Evolutionary conservation across 2,113 vertebrate species (phyloP).

Genomic region (Xiphias gladius): DNA sequence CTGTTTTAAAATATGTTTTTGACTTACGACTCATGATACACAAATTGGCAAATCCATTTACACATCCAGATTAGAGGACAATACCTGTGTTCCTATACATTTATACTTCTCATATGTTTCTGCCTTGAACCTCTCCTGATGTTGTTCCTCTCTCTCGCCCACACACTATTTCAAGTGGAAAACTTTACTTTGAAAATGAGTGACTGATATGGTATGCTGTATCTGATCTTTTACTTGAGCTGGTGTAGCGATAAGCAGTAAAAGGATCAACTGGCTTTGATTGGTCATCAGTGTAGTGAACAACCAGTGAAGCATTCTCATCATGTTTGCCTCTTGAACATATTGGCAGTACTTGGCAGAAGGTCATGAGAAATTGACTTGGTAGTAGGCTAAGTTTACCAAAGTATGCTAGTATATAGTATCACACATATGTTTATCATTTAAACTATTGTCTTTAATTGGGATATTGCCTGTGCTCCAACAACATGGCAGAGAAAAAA

Average conservation of each 20-base stretch:
- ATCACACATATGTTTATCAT: slow-evolving; percentile 41
- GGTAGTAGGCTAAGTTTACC: slow-evolving; percentile 11
- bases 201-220: background rate
- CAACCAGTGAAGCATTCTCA: slow-evolving; percentile 51
- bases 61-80: background rate
- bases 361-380: slow-evolving; percentile 42
- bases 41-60: background rate
- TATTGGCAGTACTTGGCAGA: slow-evolving; percentile 49
- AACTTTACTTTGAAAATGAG: slow-evolving; percentile 23
- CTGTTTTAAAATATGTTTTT: background rate
- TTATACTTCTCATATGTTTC: background rate
- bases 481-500: background rate
- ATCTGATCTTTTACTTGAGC: slow-evolving; percentile 28
- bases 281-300: slow-evolving; percentile 32
- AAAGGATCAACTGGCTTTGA: slow-evolving; percentile 15
- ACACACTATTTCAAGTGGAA: slow-evolving; percentile 19
- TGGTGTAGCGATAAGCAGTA: slow-evolving; percentile 9
- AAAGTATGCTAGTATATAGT: slow-evolving; percentile 3
- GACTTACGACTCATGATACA: too few species aligned
- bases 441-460: slow-evolving; percentile 50
- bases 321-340: slow-evolving; percentile 43
- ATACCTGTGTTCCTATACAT: background rate
- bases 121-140: background rate
- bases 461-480: background rate
- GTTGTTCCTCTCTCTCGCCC: background rate